phyloP scores from a whole-genome alignment of 2,797 vertebrate genomes.

The Phyllotis vaccarum region DNA sequence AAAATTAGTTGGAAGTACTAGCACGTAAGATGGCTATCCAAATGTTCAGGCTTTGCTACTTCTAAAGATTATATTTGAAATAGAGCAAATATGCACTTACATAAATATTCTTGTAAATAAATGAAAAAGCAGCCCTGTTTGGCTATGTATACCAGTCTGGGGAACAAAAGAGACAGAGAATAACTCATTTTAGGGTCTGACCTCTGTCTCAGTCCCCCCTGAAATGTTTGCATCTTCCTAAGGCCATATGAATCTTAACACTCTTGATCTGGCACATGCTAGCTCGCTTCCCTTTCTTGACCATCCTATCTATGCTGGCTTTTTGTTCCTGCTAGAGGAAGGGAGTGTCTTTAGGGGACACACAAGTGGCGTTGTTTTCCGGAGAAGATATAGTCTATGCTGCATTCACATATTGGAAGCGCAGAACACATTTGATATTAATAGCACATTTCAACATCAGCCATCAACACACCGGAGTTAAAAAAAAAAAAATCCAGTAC shows the following conservation, averaged over 20 bases:
- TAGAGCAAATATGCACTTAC: background rate
- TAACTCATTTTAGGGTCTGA: background rate
- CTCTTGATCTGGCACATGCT: background rate
- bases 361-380: background rate
- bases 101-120: background rate
- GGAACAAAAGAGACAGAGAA: background rate
- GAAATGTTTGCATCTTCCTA: background rate
- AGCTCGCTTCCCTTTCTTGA: background rate
- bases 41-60: background rate
- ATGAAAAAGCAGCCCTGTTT: background rate
- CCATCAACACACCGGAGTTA: background rate
- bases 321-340: background rate
- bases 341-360: background rate
- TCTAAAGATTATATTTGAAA: slow-evolving; percentile 1
- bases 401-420: background rate
- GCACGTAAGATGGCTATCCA: background rate
- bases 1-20: background rate
- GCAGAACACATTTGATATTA: background rate
- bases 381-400: background rate
- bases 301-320: background rate
- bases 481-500: background rate
- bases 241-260: background rate
- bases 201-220: background rate
- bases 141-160: background rate
- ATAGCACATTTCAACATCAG: background rate